These are phyloP conservation scores for Gymnarchus niloticus DNA, from an alignment of 2,113 vertebrate species.

Conservation along the genomic window DNA sequence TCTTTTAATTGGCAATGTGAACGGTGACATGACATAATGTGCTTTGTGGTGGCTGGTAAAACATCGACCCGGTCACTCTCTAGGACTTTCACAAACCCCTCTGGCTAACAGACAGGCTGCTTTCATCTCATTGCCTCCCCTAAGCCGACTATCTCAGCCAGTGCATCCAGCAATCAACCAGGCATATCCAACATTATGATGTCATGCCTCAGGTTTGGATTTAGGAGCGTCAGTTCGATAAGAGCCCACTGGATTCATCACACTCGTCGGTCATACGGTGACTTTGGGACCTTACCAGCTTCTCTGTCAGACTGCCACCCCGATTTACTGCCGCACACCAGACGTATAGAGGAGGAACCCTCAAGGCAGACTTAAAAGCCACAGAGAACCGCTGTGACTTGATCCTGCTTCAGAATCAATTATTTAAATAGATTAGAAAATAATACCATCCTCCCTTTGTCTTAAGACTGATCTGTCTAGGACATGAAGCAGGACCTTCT, in stretches of 20 bases:
- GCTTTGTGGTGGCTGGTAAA: not conserved
- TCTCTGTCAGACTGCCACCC: not conserved
- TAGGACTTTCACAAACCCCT: not conserved
- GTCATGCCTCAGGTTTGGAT: not conserved
- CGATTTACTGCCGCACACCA: not conserved
- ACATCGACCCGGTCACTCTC: not conserved
- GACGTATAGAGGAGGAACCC: not conserved
- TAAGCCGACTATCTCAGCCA: not conserved
- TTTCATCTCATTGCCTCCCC: not conserved
- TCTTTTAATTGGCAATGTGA: not conserved
- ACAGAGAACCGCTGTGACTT: not conserved
- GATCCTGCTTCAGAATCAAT: not conserved
- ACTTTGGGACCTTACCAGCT: not conserved
- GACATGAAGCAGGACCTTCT: not conserved
- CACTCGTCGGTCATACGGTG: not conserved
- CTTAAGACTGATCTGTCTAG: not conserved
- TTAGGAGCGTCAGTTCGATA: not conserved
- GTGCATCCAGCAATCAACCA: not conserved
- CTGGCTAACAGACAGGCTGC: not conserved
- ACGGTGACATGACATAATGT: not conserved
- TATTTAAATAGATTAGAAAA: not conserved
- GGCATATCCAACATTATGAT: not conserved
- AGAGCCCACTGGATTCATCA: not conserved
- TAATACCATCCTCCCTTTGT: not conserved
- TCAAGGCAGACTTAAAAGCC: not conserved